A percentile compares a stretch with the other conserved stretches of the same genome.
Evolutionary conservation across 2,797 vertebrate species (phyloP).

Genomic region (Adrianichthys oophorus): DNA sequence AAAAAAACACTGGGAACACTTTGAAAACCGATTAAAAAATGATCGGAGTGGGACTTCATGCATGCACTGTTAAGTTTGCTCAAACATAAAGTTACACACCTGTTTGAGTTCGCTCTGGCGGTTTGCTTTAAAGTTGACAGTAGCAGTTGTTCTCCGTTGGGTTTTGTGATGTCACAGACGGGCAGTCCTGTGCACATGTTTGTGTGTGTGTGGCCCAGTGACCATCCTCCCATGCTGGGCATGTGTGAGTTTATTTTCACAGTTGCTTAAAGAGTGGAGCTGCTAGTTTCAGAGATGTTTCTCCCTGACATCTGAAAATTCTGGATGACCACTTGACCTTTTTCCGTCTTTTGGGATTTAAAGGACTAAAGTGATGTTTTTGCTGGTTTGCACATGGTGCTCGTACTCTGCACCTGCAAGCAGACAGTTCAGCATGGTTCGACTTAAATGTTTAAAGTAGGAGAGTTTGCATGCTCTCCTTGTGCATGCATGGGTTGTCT

Average conservation of each 20-base stretch:
- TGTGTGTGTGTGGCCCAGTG: constrained; percentile 58
- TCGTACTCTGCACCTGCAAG: not conserved
- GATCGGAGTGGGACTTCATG: constrained; percentile 21
- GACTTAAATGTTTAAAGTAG: too few species aligned
- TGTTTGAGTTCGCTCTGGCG: constrained; percentile 40
- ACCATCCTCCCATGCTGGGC: constrained; percentile 42
- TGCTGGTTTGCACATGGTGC: constrained; percentile 17
- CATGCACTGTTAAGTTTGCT: constrained; percentile 25
- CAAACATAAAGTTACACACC: constrained; percentile 49
- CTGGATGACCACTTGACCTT: constrained; percentile 52
- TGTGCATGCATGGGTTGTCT: too few species aligned
- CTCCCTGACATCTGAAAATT: constrained; percentile 55
- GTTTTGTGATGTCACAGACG: constrained; percentile 46
- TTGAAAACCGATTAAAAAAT: too few species aligned
- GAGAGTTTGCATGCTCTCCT: too few species aligned
- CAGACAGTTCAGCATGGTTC: not conserved
- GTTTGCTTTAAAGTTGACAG: constrained; percentile 44
- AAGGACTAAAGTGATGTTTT: constrained; percentile 23
- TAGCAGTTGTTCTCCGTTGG: constrained; percentile 53
- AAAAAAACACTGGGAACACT: too few species aligned
- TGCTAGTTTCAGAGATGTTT: constrained; percentile 43
- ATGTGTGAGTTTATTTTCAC: constrained; percentile 67
- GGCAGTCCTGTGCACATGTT: constrained; percentile 32
- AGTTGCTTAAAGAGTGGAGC: constrained; percentile 52
- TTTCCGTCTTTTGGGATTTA: constrained; percentile 28